Base-by-base conservation (phyloP, 2,113 vertebrate genomes). In the Protomyctophum bolini region DNA sequence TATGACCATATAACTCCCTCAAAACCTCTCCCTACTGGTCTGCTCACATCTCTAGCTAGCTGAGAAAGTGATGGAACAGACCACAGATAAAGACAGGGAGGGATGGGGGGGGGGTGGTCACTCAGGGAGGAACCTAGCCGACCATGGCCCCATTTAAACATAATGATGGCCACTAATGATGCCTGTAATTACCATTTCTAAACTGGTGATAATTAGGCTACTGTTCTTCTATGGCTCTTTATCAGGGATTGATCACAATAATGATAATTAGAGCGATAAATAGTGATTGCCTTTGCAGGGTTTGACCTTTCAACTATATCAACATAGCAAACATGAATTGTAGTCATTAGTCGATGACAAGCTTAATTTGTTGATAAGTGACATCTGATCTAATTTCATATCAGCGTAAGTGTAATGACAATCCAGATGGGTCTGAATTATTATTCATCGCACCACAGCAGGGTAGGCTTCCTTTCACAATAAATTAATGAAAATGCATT, bases 141-240 rank as follows among this genome's bases (percentile, higher is more conserved):
- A 82, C 84, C 57, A n/a, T 58, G 78, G 82, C 83, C 81, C 83
- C 83, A 85, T 84, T 87, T 86, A 88, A 79, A 85, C 84, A 79
- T 79, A 80, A 88, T 85, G 90, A 90, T 77, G 76, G 82, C 85
- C 84, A 70, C 81, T 91, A 90, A 91, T 86, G 87, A 86, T 82
- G 83, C 83, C 79, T 61, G 66, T 87, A 89, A 89, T 90, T 83
- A 84, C 84, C 14, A 60, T 74, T 83, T 85, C 74, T 70, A 86
- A 87, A 90, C 85, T 85, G 76, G 69, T 67, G 77, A 86, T 86
- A 82, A 89, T 89, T 84, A 21, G 21, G 21, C 21, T 21, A 83
- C 69, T 81, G 72, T 73, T 88, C 72, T 83, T 88, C 82, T 82
- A 83, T 80, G 67, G 81, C 78, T 82, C 81, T 66, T 87, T 85